phyloP scores from a whole-genome alignment of 2,113 vertebrate species.

The Pagrus major region DNA sequence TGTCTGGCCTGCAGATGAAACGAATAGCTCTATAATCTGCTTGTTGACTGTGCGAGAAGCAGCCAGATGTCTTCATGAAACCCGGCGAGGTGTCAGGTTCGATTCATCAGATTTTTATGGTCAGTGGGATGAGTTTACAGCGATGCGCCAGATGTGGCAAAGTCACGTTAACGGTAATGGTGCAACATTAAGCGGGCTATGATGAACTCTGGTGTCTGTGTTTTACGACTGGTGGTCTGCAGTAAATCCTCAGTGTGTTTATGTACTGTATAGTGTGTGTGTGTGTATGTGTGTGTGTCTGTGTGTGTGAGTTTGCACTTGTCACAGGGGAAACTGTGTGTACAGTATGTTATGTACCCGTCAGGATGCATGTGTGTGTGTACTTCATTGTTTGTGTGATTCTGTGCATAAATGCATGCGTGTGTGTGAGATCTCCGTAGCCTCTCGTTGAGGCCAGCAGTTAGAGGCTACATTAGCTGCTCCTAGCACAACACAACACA shows the following conservation, averaged over 20 bases:
- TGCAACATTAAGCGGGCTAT: conserved; percentile 41
- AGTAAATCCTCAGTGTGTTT: conserved; percentile 28
- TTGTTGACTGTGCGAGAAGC: not conserved
- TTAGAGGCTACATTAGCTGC: too few relatives aligned
- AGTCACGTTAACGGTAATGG: conserved; percentile 47
- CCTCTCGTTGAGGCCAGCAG: too few relatives aligned
- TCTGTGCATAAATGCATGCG: not conserved
- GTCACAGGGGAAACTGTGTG: not conserved
- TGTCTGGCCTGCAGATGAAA: not conserved
- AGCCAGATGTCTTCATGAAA: conserved; percentile 41
- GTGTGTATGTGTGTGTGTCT: conserved; percentile 1
- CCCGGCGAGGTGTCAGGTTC: conserved; percentile 5
- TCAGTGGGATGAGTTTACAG: conserved; percentile 52
- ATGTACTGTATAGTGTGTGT: not conserved
- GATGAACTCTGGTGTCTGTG: conserved; percentile 57
- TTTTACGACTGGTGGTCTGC: conserved; percentile 39
- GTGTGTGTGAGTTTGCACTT: not conserved
- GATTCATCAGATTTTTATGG: conserved; percentile 48
- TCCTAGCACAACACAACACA: too few relatives aligned
- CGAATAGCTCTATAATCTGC: conserved; percentile 2
- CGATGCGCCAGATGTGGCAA: conserved; percentile 51
- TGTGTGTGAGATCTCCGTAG: not conserved
- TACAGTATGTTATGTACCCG: not conserved
- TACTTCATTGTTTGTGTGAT: too few relatives aligned
- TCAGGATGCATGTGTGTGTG: not conserved